Conservation (phyloP, 2,113 vertebrate species). For the Melanerpes aurifrons region DNA sequence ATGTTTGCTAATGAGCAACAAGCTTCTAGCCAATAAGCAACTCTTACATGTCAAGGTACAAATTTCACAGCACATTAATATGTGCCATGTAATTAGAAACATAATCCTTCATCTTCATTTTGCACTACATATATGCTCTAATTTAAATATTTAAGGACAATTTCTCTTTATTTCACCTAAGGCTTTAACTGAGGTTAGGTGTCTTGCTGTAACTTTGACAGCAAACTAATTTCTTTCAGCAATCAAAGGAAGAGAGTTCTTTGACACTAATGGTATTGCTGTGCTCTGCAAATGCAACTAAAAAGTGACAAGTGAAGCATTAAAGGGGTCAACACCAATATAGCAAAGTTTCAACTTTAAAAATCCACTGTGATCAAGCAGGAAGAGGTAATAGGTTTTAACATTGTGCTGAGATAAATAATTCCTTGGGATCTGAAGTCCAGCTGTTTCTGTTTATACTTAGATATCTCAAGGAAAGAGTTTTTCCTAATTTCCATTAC, state of each 20-base stretch:
- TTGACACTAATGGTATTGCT: background rate
- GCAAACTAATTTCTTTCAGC: conserved; percentile 48
- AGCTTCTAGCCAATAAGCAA: background rate
- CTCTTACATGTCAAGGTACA: background rate
- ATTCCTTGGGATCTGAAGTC: background rate
- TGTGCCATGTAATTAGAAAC: background rate
- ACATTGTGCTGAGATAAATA: background rate
- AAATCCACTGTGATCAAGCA: background rate
- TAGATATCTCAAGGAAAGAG: background rate
- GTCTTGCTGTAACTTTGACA: background rate
- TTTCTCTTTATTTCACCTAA: background rate
- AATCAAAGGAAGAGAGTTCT: conserved; percentile 32
- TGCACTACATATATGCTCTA: background rate
- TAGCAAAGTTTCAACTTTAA: background rate
- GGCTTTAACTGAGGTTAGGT: background rate
- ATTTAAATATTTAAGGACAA: background rate
- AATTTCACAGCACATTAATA: background rate
- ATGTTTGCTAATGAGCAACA: background rate
- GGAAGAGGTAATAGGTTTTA: background rate
- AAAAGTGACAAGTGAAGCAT: background rate
- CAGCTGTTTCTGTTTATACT: background rate
- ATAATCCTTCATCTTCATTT: background rate
- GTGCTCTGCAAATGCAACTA: conserved; percentile 13
- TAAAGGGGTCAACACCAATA: conserved; percentile 2
- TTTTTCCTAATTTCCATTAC: background rate